Evolutionary conservation across 2,797 vertebrate genomes (phyloP).

Genomic region (Protonibea diacanthus): DNA sequence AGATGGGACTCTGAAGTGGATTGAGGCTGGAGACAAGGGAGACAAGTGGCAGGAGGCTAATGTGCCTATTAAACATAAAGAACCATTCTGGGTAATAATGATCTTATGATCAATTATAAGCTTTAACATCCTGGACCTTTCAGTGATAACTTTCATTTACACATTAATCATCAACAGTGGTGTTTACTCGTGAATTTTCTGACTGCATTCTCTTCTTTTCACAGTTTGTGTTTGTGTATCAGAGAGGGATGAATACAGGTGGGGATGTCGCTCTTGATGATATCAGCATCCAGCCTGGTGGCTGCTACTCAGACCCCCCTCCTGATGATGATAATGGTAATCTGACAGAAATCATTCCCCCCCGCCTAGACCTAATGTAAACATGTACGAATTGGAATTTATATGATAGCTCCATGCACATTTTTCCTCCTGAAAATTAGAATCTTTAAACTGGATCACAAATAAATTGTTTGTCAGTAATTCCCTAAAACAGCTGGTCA

Average conservation of each 20-base stretch:
- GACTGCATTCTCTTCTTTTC: slow-evolving; percentile 14
- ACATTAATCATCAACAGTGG: background rate
- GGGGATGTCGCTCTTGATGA: slow-evolving; percentile 85
- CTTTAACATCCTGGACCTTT: background rate
- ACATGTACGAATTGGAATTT: background rate
- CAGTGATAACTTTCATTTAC: background rate
- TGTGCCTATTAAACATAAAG: slow-evolving; percentile 61
- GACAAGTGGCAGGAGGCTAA: slow-evolving; percentile 74
- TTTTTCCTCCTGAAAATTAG: no score
- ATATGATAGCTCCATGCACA: no score
- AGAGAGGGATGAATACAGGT: slow-evolving; percentile 62
- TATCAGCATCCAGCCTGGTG: slow-evolving; percentile 56
- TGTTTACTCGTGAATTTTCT: background rate
- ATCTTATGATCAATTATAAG: background rate
- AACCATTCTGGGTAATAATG: slow-evolving; percentile 84
- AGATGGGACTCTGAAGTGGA: slow-evolving; percentile 75
- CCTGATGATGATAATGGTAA: slow-evolving; percentile 51
- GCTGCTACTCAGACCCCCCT: slow-evolving; percentile 70
- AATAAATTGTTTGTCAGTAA: background rate
- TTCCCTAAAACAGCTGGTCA: background rate
- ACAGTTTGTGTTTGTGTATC: slow-evolving; percentile 84
- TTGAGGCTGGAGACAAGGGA: slow-evolving; percentile 73
- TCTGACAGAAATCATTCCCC: slow-evolving; percentile 5
- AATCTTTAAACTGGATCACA: no score
- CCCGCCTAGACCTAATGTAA: background rate